Conservation (phyloP, 2,113 vertebrate species). For the Pseudorectes ferrugineus region DNA sequence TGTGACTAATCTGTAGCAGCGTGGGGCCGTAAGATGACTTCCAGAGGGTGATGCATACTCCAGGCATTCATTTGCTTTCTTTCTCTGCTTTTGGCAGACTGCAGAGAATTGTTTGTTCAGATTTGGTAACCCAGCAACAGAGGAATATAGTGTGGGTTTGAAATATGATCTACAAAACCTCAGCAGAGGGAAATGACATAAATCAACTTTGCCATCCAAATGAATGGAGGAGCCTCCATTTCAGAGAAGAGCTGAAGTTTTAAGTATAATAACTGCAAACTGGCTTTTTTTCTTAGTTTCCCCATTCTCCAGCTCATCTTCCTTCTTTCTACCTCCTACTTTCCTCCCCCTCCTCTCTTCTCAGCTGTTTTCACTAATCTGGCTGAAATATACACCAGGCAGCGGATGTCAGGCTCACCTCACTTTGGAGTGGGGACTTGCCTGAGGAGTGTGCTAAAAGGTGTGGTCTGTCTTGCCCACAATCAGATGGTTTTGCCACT, state of each 20-base stretch:
- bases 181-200: neutral
- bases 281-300: neutral
- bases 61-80: constrained; percentile 68
- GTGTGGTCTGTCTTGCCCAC: neutral
- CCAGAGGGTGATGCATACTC: constrained; percentile 64
- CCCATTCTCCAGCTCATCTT: neutral
- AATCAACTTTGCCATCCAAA: constrained; percentile 1
- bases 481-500: neutral
- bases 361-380: neutral
- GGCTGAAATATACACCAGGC: neutral
- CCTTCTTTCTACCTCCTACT: neutral
- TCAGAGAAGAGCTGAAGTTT: neutral
- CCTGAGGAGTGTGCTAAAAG: neutral
- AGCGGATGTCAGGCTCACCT: accelerated
- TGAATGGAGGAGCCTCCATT: neutral
- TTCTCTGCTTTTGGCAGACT: constrained; percentile 44
- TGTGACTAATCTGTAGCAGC: constrained; percentile 50
- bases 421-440: neutral
- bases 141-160: constrained; percentile 20
- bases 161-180: constrained; percentile 46
- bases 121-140: constrained; percentile 60
- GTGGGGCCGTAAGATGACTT: constrained; percentile 45
- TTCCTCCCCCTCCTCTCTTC: neutral
- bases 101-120: constrained; percentile 54
- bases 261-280: neutral